Evolutionary conservation across 2,888 invertebrate species (phyloP).

Genomic region (Drosophila heteroneura): DNA sequence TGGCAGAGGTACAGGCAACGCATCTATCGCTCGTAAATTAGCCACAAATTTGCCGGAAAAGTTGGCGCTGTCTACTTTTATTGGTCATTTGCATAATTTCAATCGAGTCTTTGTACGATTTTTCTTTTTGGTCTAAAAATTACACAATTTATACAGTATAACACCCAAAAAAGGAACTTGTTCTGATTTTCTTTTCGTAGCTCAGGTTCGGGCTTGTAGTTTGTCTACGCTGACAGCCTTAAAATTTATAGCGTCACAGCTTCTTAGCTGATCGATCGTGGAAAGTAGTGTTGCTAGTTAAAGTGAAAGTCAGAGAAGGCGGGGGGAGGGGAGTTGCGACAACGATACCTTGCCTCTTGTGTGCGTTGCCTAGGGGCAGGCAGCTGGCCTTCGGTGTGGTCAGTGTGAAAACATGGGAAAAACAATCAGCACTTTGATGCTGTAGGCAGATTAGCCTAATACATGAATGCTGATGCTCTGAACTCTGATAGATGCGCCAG

Average conservation of each 20-base stretch:
- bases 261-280: conserved; percentile 49
- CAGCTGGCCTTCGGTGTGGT: conserved; percentile 38
- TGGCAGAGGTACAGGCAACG: conserved; percentile 34
- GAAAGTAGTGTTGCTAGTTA: conserved; percentile 26
- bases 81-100: conserved; percentile 48
- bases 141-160: conserved; percentile 48
- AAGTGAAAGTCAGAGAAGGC: conserved; percentile 53
- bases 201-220: not conserved
- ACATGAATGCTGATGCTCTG: conserved; percentile 10
- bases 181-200: conserved; percentile 22
- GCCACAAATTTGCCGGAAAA: conserved; percentile 80
- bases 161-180: conserved; percentile 38
- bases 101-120: conserved; percentile 11
- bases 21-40: conserved; percentile 68
- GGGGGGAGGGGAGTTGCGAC: not conserved
- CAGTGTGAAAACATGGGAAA: conserved; percentile 52
- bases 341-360: not conserved
- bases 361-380: conserved; percentile 25
- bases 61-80: conserved; percentile 40
- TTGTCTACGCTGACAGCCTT: conserved; percentile 33
- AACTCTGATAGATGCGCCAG: conserved; percentile 23
- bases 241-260: conserved; percentile 63
- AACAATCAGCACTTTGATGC: conserved; percentile 38
- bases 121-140: conserved; percentile 62
- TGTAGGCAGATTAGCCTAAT: conserved; percentile 39